Evolutionary conservation across 2,888 invertebrate genomes (phyloP), one percentile per base, ranked within the genome.

Genomic region (Marronus borbonicus): DNA sequence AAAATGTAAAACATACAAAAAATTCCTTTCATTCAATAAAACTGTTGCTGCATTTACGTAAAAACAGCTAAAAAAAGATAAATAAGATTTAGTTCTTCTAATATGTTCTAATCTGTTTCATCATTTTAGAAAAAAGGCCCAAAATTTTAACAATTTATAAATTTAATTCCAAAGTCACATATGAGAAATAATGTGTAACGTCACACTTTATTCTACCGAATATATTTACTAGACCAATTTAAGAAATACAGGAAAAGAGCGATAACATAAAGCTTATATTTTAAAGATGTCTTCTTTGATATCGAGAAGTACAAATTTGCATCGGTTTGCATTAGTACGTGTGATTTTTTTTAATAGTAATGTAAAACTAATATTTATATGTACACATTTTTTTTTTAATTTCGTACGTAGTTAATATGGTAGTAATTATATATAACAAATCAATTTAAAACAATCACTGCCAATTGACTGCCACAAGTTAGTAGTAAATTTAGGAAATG

Each of bases 391-490:
- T 78, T 72, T 75, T 78, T 81, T 75, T 58, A 20, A 58, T 58
- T 58, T 58, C 55, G 55, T 58, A 17, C 77, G 78, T 81, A 80
- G 80, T 81, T 77, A 79, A 78, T 80, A 76, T 77, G 79, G 80
- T 81, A 79, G 78, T 79, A 80, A 70, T 72, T 80, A 80, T 70
- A 78, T 79, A 80, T 78, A 76, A 79, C 66, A 60, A 68, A 66
- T 76, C 66, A 75, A 78, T 69, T 81, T 81, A 55, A 78, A 83
- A 82, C 82, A 81, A 82, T 82, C 83, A 83, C 83, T 83, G 83
- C 83, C 83, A 83, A 82, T 79, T 80, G 82, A 83, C 83, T 83
- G 83, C 83, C 83, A 82, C 81, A 80, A 80, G 78, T 80, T 81
- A 78, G 80, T 82, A 82, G 80, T 82, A 80, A 81, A 83, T 82